Base-by-base conservation (phyloP, 1,140 invertebrate species). In the Lithobius niger region DNA sequence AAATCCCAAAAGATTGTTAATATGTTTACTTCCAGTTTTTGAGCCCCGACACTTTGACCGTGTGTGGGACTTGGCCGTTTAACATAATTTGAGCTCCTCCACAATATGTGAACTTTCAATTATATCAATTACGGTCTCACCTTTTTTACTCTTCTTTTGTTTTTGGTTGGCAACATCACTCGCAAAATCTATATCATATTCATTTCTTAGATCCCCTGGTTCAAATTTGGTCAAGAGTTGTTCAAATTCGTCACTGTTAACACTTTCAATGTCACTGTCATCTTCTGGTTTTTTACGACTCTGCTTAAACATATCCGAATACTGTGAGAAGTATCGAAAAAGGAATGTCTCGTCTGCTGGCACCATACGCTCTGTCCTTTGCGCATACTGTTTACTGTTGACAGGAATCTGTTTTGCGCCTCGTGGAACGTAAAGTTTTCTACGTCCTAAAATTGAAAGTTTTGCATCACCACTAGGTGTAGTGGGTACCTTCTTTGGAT, bases 211-310 rank as follows among this genome's bases (percentile, higher is more conserved):
- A 57, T 63, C 66, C 18, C 62, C 61, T 27, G 66, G 65, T 49
- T 49, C 27, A 25, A 55, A 36, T 27, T 55, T 43, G 28, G 36
- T 60, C 54, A 76, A 57, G 48, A 67, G 67, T 3, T 61, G 55
- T 56, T 76, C 82, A 70, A 96, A 95, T 66, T 95, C 89, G 55
- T 89, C 84, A 66, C 89, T 91, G 58, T 79, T 82, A 1, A 95
- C 82, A 62, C 86, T 90, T 42, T 85, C 84, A 27, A 77, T 71
- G 27, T 76, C 74, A 26, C 68, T 66, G 1, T 75, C 73, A 42
- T 69, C 67, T 25, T 70, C 63, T 61, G 66, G 6, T 73, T 69
- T 48, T 62, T 31, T 62, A 59, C 3, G 26, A 10, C 36, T 27
- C 52, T 53, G 57, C 62, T 54, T 57, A 36, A 61, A 31, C 62